These are phyloP conservation scores for Dolichotis patagonum DNA, from an alignment of 2,113 vertebrate species.

Conservation along the genomic window DNA sequence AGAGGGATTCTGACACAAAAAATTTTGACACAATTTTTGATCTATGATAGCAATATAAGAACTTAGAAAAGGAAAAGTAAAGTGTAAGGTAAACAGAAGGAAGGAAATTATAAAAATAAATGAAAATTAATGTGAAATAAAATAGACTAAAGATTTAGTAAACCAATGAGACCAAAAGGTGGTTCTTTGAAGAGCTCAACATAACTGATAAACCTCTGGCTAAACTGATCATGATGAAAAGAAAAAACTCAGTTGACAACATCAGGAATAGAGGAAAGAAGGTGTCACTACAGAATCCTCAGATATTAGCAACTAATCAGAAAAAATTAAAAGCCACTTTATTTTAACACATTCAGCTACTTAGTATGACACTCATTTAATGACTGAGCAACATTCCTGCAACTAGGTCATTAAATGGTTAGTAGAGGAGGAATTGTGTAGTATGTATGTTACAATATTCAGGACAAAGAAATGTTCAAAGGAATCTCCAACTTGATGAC, in stretches of 20 bases:
- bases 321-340: background rate
- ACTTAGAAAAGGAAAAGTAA: background rate
- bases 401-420: background rate
- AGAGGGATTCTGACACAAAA: background rate
- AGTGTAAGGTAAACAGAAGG: background rate
- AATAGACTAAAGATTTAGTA: background rate
- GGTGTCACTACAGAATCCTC: background rate
- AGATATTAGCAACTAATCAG: background rate
- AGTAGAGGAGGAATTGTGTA: background rate
- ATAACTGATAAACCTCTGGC: background rate
- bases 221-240: background rate
- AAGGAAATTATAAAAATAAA: background rate
- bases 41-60: background rate
- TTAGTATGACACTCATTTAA: background rate
- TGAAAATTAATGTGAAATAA: background rate
- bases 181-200: no score
- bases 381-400: background rate
- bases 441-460: background rate
- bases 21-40: background rate
- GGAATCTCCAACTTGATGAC: background rate
- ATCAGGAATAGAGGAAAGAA: background rate
- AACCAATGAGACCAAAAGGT: no score
- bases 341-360: background rate
- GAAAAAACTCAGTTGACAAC: background rate
- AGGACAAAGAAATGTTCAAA: background rate